Percentiles rank a stretch among this genome's conserved stretches.
Evolutionary conservation across 2,113 vertebrate genomes (phyloP).

Genomic region (Hemiprocne comata): DNA sequence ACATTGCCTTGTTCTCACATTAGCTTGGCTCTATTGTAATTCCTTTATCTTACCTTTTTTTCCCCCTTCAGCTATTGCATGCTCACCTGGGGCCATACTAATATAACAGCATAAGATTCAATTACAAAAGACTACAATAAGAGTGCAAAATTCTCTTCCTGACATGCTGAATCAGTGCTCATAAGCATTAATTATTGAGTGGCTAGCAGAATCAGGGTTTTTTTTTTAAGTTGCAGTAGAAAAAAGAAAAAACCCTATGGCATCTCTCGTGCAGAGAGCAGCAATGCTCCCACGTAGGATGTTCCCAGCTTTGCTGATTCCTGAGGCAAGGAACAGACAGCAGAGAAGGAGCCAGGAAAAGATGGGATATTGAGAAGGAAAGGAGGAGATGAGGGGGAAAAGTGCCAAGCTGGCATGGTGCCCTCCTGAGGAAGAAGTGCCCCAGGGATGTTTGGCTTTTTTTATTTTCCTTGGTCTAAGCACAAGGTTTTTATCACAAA

Average conservation of each 20-base stretch:
- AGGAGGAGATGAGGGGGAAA: not conserved
- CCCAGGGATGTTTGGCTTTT: not conserved
- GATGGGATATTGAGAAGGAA: not conserved
- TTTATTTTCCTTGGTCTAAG: not conserved
- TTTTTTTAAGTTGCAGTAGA: constrained; percentile 31
- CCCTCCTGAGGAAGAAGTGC: not conserved
- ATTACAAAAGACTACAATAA: constrained; percentile 77
- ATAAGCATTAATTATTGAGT: constrained; percentile 75
- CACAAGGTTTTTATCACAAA: constrained; percentile 4
- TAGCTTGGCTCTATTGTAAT: constrained; percentile 75
- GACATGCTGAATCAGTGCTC: constrained; percentile 71
- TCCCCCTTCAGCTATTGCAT: constrained; percentile 65
- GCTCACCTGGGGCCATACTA: constrained; percentile 74
- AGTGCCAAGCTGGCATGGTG: not conserved
- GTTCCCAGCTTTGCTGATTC: not conserved
- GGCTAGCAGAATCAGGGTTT: constrained; percentile 29
- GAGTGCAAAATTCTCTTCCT: constrained; percentile 70
- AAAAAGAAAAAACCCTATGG: not conserved
- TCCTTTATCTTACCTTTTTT: constrained; percentile 73
- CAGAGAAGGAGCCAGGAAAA: not conserved
- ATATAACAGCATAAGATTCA: constrained; percentile 75
- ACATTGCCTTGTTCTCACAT: constrained; percentile 73
- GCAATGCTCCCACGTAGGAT: not conserved
- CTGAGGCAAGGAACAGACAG: not conserved
- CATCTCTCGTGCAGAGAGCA: not conserved